phyloP scores from a whole-genome alignment of 2,797 vertebrate species.

The Cyprinodon diabolis region DNA sequence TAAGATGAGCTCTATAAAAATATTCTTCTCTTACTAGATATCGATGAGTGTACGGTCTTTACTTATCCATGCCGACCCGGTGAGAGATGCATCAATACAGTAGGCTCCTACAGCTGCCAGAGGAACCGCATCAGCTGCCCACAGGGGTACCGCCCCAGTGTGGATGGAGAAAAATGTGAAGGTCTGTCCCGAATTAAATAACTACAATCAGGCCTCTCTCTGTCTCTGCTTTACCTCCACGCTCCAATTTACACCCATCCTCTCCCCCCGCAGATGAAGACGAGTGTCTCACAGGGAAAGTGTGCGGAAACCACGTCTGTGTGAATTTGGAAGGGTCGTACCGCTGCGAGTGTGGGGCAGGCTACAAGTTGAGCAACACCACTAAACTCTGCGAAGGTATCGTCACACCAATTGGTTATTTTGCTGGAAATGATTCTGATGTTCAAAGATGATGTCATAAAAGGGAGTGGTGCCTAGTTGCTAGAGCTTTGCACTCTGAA shows the following conservation, averaged over 20 bases:
- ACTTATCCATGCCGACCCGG: slow-evolving; percentile 70
- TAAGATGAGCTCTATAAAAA: not conserved
- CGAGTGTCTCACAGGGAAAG: slow-evolving; percentile 81
- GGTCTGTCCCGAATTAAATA: slow-evolving; percentile 67
- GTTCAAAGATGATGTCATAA: no score
- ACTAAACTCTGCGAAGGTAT: slow-evolving; percentile 86
- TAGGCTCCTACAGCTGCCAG: slow-evolving; percentile 87
- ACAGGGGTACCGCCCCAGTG: slow-evolving; percentile 87
- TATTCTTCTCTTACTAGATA: slow-evolving; percentile 75
- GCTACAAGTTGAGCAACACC: slow-evolving; percentile 87
- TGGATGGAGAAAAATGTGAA: slow-evolving; percentile 85
- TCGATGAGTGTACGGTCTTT: slow-evolving; percentile 87
- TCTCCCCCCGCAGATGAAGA: slow-evolving; percentile 82
- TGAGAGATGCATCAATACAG: slow-evolving; percentile 88
- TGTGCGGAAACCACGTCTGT: slow-evolving; percentile 84
- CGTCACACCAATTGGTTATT: not conserved
- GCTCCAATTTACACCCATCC: not conserved
- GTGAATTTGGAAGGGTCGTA: slow-evolving; percentile 87
- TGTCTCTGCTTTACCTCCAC: no score
- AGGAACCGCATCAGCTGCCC: slow-evolving; percentile 85
- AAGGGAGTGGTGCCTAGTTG: no score
- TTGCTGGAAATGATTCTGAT: not conserved
- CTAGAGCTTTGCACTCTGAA: no score
- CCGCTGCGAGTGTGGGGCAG: slow-evolving; percentile 87
- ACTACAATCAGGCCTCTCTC: not conserved